Conservation (phyloP, 2,797 vertebrate species). For the Squalus acanthias region DNA sequence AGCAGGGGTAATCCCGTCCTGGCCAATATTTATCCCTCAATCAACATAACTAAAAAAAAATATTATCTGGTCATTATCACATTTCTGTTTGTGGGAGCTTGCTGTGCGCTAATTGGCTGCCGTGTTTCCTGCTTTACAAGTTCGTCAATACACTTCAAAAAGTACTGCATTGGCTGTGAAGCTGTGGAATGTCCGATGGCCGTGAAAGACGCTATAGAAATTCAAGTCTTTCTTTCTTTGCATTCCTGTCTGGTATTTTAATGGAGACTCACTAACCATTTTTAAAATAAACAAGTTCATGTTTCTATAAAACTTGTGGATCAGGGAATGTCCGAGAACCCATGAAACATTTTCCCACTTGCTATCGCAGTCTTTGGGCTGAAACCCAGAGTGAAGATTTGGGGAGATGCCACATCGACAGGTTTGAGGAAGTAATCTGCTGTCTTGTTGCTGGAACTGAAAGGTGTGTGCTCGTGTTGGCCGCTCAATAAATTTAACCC, state of each 20-base stretch:
- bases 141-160: too few relatives aligned
- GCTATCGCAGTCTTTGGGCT: not conserved
- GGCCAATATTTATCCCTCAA: too few relatives aligned
- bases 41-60: too few relatives aligned
- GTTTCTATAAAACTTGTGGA: not conserved
- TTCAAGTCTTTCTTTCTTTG: too few relatives aligned
- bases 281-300: not conserved
- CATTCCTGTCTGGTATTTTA: not conserved
- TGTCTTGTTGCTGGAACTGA: not conserved
- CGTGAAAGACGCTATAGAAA: too few relatives aligned
- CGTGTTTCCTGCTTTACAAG: too few relatives aligned
- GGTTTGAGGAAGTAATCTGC: not conserved
- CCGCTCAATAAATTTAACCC: not conserved
- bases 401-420: not conserved
- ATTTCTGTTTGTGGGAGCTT: too few relatives aligned
- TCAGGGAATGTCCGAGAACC: not conserved
- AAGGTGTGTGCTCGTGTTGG: not conserved
- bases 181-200: too few relatives aligned
- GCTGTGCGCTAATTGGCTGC: too few relatives aligned
- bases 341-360: not conserved
- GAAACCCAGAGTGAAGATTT: not conserved
- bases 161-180: too few relatives aligned
- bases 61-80: too few relatives aligned
- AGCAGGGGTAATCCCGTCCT: too few relatives aligned
- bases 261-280: not conserved